Base-by-base conservation (phyloP, 1,140 invertebrate species). In the Heliconius melpomene region DNA sequence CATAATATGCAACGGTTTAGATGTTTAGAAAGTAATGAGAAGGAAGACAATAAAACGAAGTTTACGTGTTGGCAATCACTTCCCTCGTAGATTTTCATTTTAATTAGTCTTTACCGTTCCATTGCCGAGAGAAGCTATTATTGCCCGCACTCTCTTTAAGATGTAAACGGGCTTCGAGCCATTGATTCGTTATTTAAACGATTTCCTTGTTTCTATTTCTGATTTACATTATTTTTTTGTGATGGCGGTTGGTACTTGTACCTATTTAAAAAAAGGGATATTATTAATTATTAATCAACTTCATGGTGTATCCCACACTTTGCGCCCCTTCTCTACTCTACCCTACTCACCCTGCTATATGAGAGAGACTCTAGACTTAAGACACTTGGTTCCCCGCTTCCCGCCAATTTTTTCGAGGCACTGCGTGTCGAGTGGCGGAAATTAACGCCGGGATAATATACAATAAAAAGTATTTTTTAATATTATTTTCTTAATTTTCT, bases 81-180 rank as follows among this genome's bases (percentile, higher is more conserved):
- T 84, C 83, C 83, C 78, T 83, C 75, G 77, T 81, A 81, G 75
- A 81, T 83, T 84, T 84, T 80, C 83, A 81, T 84, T 84, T 84
- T 82, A 84, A 84, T 84, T 81, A 83, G 79, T 79, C 72, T 78
- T 81, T 79, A 78, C 60, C 70, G 76, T 80, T 75, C 50, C 73
- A 75, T 77, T 77, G 72, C 75, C 46, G 54, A 50, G 57, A 74
- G 76, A 46, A 72, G 70, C 16, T 72, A 77, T 32, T 77, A 77
- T 72, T 72, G 70, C 26, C 70, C 72, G 40, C 38, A 77, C 76
- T 77, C 72, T 77, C 76, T 77, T 77, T 46, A 32, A 77, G 23
- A 50, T 36, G 57, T 71, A 71, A 77, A 16, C n/a, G 75, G 70
- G 26, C 46, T 26, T 77, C 40, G 36, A 52, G 71, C 20, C 36